Evolutionary conservation across 2,888 invertebrate species (phyloP), one percentile per base, ranked within the genome.

Genomic region (Drosophila tripunctata): DNA sequence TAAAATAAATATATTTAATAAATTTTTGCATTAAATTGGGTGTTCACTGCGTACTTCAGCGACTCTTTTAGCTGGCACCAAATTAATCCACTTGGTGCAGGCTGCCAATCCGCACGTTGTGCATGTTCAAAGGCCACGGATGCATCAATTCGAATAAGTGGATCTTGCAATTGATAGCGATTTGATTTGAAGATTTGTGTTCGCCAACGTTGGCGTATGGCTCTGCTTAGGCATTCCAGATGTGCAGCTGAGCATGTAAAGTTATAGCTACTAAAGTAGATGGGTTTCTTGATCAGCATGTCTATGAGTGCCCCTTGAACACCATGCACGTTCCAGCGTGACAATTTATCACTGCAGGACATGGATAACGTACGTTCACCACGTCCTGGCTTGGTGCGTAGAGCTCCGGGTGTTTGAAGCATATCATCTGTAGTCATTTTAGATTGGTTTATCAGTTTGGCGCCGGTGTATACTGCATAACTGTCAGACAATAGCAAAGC

Each of bases 311-410:
- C 94, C 3, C 98, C 98, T 92, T 96, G 98, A 21, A 97, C 89
- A 0, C 98, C 98, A 27, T 97, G 88, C 64, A 96, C 92, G 87
- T 95, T 94, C 98, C 98, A 99, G 82, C 95, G 94, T 2, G 97
- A 94, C 10, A 99, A 92, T 93, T 99, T 99, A 91, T 99, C 98
- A 90, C 97, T 98, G 90, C 98, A 99, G 0, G 97, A 97, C 81
- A 98, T 94, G 7, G 97, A 97, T 36, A 96, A 90, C 0, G 98
- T 98, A 44, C 94, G 94, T 89, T 96, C 95, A 0, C 98, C 98
- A 85, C 97, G 93, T 0, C 98, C 98, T 22, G 98, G 98, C 91
- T 98, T 98, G 0, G 95, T 97, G 57, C 98, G 93, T 7, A 96
- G 93, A 75, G 93, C 94, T 22, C 96, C 95, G 10, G 94, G 88